Base-by-base conservation (phyloP, 1,140 invertebrate species). In the Atta colombica region DNA sequence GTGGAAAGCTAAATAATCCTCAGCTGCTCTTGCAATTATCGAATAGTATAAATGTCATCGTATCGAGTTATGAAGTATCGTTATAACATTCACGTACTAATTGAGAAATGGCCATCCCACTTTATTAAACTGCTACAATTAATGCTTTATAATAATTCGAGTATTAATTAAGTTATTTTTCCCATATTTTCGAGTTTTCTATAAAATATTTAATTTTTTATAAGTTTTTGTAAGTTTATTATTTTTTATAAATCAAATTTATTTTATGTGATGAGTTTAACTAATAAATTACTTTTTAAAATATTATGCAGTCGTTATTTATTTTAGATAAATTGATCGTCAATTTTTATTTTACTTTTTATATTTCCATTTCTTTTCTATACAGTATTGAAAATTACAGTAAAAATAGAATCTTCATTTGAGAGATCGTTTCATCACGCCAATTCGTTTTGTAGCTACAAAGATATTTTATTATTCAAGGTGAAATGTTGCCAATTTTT, bases 1-100 rank as follows among this genome's bases (percentile, higher is more conserved):
- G 39, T n/a, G 28, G 14, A 74, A 84, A 84, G 68, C 80, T 74
- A 74, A 84, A 84, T 84, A 84, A 84, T 84, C 25, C 80, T 84
- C 55, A 49, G 12, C 25, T 39, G 39, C 58, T 49, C 18, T n/a
- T n/a, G 25, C 31, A 51, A 75, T 84, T 74, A 74, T 84, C 69
- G 69, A 84, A 72, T 74, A 82, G 80, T 74, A 84, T 84, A 61
- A 74, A 82, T 51, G 55, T 74, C 80, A 84, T 25, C 25, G 25
- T 35, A 31, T 72, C n/a, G 68, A 31, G 25, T 74, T 82, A 74
- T 74, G 25, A 84, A 84, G 28, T 61, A 25, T 63, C 39, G n/a
- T 16, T 74, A 61, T 74, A 84, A 61, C 16, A 31, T 6, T 51
- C 4, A 21, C 6, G 14, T 49, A 58, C 35, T 82, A 72, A 82